Base-by-base conservation (phyloP, 2,797 vertebrate genomes). In the Typhlichthys subterraneus region DNA sequence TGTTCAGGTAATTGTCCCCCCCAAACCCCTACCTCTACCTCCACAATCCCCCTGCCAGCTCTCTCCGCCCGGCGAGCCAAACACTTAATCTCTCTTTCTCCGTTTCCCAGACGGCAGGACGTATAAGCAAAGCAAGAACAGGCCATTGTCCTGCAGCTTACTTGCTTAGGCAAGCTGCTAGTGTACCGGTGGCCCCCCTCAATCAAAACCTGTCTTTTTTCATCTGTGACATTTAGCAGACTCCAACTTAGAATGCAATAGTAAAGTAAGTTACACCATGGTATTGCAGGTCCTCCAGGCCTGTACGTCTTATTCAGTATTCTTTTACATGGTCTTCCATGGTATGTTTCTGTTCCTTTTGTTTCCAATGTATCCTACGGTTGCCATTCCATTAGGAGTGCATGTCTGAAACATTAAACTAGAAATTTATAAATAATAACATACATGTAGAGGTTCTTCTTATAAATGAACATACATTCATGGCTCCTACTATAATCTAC, bases 1-100 rank as follows among this genome's bases (percentile, higher is more conserved):
- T 90, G 87, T 88, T 88, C 90, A 90, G 91, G 90, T 92, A 92
- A 92, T 92, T 91, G 87, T 85, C 85, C 85, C 62, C 77, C 29
- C 23, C 23, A 29, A 29, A 29, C 23, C 23, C 23, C 23, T 29
- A 29, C 23, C 3, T 29, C 23, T 4, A 29, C 4, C 23, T 29
- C 23, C 23, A 4, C 23, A 29, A 29, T 29, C 77, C 72, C 81
- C 75, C 71, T 72, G 45, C 19, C 13, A 19, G 13, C 19, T 47
- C 76, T 75, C 72, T 76, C 71, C 69, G 80, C 61, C 57, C 7
- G 48, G 67, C 67, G 73, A 85, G 80, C 76, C 70, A 72, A 77
- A 66, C 80, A 70, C 76, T 83, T 74, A 75, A 79, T 87, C 81
- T 80, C 78, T 70, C 66, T 85, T 83, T 76, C 76, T 67, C 73